phyloP scores from a whole-genome alignment of 2,113 vertebrate genomes.

The Antigone vipio region DNA sequence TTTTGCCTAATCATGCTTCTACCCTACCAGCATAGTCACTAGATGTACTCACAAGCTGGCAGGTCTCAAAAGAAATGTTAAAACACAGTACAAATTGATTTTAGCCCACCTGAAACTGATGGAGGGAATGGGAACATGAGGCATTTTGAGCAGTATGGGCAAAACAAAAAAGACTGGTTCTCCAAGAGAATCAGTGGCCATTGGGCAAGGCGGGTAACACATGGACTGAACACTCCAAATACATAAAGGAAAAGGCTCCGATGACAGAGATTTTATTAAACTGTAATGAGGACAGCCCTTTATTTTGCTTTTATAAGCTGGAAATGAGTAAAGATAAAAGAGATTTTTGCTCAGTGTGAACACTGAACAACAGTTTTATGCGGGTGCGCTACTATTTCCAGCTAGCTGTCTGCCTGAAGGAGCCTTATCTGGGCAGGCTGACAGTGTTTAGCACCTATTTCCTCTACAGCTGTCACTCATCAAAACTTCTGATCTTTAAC shows the following conservation, averaged over 20 bases:
- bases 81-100: not conserved
- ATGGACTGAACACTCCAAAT: not conserved
- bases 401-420: not conserved
- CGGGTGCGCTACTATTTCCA: not conserved
- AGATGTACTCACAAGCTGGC: not conserved
- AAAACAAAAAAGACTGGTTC: not conserved
- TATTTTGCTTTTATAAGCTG: not conserved
- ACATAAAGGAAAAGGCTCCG: not conserved
- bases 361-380: not conserved
- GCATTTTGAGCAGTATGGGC: not conserved
- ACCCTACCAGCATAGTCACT: not conserved
- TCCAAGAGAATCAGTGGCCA: not conserved
- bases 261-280: not conserved
- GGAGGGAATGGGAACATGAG: not conserved
- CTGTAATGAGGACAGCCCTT: not conserved
- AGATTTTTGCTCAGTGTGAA: not conserved
- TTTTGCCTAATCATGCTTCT: not conserved
- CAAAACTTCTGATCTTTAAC: not conserved
- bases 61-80: not conserved
- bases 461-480: not conserved
- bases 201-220: not conserved
- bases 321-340: not conserved
- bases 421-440: not conserved
- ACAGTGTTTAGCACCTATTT: not conserved
- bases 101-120: not conserved